These are phyloP conservation scores for Bombus huntii DNA, from an alignment of 1,140 invertebrate species.

Conservation along the genomic window DNA sequence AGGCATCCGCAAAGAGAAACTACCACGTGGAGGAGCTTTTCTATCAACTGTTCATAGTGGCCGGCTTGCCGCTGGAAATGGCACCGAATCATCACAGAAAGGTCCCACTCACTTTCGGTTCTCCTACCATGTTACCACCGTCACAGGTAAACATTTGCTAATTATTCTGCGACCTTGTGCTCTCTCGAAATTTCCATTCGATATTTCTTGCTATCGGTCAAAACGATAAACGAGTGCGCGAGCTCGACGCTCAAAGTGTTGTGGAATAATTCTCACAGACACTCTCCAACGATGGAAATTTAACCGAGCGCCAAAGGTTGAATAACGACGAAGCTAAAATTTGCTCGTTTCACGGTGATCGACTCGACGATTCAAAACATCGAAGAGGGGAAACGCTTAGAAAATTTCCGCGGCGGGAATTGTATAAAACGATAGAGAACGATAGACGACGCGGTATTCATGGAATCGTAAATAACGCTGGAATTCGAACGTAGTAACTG, in stretches of 20 bases:
- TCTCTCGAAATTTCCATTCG: neutral
- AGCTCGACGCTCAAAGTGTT: too few species aligned
- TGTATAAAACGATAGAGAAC: too few species aligned
- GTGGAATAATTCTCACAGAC: neutral
- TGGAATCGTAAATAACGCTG: slow-evolving; percentile 16
- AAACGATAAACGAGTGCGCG: too few species aligned
- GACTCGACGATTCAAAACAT: neutral
- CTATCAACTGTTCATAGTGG: slow-evolving; percentile 90
- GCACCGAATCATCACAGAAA: slow-evolving; percentile 92
- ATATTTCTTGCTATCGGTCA: too few species aligned
- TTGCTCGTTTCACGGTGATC: neutral
- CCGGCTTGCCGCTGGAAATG: slow-evolving; percentile 92
- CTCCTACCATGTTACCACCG: slow-evolving; percentile 87
- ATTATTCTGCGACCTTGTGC: neutral
- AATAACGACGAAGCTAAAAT: neutral
- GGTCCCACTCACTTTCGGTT: slow-evolving; percentile 86
- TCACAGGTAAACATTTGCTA: slow-evolving; percentile 81
- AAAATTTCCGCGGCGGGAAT: slow-evolving; percentile 11
- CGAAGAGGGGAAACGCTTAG: neutral
- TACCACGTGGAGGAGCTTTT: slow-evolving; percentile 91
- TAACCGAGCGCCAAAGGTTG: neutral
- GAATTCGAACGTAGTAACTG: slow-evolving; percentile 13
- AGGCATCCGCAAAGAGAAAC: slow-evolving; percentile 91
- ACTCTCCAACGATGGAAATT: neutral
- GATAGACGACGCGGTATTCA: too few species aligned